A percentile compares a stretch with the other conserved stretches of the same genome.
phyloP scores from a whole-genome alignment of 2,888 invertebrate species.

The Agonum fuliginosum region DNA sequence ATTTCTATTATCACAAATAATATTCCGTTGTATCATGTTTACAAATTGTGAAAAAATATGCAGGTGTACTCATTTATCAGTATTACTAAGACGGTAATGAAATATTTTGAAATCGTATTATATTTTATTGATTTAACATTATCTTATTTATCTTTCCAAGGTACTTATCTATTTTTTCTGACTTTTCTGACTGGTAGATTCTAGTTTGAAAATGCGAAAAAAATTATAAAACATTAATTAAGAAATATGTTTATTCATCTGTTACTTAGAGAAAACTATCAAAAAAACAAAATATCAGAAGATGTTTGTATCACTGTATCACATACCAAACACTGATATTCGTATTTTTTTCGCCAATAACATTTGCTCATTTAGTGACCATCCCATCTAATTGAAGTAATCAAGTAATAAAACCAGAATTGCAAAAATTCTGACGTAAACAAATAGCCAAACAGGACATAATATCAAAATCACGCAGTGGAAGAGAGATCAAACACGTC shows the following conservation, averaged over 20 bases:
- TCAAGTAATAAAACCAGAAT: background rate
- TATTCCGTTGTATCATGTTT: background rate
- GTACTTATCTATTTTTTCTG: background rate
- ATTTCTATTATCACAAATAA: conserved; percentile 1
- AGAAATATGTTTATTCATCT: background rate
- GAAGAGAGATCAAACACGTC: conserved; percentile 43
- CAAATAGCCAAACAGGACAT: background rate
- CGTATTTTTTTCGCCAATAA: background rate
- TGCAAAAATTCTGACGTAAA: conserved; percentile 36
- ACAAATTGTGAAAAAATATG: background rate
- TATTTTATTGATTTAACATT: conserved; percentile 2
- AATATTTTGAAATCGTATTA: background rate
- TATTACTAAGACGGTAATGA: background rate
- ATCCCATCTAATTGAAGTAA: background rate
- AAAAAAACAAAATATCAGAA: background rate
- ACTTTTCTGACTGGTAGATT: background rate
- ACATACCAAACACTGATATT: background rate
- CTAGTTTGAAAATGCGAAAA: background rate
- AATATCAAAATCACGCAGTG: conserved; percentile 44
- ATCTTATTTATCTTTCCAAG: conserved; percentile 4
- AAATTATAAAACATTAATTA: background rate
- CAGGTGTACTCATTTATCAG: background rate
- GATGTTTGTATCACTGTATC: conserved; percentile 14
- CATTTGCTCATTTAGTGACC: background rate
- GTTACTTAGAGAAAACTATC: background rate